Evolutionary conservation across 2,888 invertebrate genomes (phyloP), one percentile per base, ranked within the genome.

Genomic region (Xanthia icteritia): DNA sequence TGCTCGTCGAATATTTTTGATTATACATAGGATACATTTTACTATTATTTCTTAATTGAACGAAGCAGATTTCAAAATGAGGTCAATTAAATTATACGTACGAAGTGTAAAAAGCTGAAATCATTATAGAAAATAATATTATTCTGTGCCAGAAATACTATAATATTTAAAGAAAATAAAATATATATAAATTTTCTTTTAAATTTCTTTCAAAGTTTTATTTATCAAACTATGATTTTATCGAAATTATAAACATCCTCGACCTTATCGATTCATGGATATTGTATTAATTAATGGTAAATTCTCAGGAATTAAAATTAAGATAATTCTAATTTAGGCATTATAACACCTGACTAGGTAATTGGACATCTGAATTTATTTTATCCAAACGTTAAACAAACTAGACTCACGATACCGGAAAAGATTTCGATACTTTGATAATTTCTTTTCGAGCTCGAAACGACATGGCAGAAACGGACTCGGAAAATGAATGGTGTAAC

Each of bases 51-150:
- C n/a, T 36, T 39, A 68, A 54, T 4, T n/a, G 1, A 78, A 73
- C 56, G 39, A 56, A 76, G 76, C 64, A 71, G 82, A 86, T 86
- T 86, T 87, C 80, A 68, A 72, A 85, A 82, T 74, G 48, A 84
- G 79, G 89, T 89, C 89, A 89, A 89, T 89, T 89, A 89, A 84
- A 81, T 78, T 77, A 88, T 88, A 88, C 87, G 82, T 88, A 88
- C 71, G 69, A 51, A 69, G 5, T 79, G 64, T 81, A 76, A 72
- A 74, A 86, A 63, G 42, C 51, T 73, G 54, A 75, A 78, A 76
- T 48, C 48, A 60, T 31, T 76, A 66, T 81, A 76, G 67, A 71
- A 83, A 70, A 73, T 74, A 67, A 77, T 64, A 60, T 70, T 73
- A 77, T 76, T 73, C 77, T 77, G 85, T 86, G 78, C 79, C 85